phyloP scores from a whole-genome alignment of 2,113 vertebrate species.

The Gambusia holbrooki region DNA sequence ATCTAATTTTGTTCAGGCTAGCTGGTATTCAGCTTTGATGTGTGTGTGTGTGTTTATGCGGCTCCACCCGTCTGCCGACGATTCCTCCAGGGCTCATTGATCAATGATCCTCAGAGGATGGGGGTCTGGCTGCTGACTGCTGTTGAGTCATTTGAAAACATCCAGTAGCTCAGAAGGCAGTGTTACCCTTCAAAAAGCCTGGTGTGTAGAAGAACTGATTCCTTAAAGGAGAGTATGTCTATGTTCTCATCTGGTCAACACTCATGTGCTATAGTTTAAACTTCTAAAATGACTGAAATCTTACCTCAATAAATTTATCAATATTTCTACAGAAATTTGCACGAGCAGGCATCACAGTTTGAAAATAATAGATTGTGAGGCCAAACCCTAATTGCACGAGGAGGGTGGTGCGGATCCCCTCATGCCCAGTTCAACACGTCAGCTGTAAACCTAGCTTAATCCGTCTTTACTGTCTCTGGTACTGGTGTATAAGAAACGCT shows the following conservation, averaged over 20 bases:
- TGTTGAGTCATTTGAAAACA: constrained; percentile 1
- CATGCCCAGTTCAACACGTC: no score
- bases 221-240: neutral
- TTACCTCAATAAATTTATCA: no score
- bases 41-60: constrained; percentile 12
- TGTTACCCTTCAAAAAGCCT: neutral
- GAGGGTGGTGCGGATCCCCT: no score
- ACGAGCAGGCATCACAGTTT: no score
- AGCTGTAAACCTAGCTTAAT: no score
- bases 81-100: constrained; percentile 16
- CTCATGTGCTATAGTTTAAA: no score
- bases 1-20: constrained; percentile 16
- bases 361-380: no score
- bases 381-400: no score
- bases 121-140: constrained; percentile 28
- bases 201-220: neutral
- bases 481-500: no score
- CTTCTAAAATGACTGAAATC: no score
- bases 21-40: constrained; percentile 10
- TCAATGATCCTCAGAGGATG: constrained; percentile 16
- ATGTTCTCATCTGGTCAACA: neutral
- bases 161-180: constrained; percentile 12
- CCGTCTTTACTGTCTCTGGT: no score
- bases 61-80: constrained; percentile 24
- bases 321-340: no score